phyloP scores from a whole-genome alignment of 1,140 invertebrate species.

The Cryptotermes secundus region DNA sequence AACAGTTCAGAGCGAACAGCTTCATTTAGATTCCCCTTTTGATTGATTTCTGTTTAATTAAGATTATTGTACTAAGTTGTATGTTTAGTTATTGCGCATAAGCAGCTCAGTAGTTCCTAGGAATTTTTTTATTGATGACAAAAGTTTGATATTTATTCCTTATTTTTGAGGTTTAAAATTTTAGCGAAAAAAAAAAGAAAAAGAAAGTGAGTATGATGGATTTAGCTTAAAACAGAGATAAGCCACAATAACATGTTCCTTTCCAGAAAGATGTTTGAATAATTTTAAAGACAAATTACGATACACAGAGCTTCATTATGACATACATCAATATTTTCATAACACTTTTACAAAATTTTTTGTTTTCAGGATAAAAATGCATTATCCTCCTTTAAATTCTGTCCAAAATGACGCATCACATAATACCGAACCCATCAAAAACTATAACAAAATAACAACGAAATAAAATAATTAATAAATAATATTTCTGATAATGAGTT shows the following conservation, averaged over 20 bases:
- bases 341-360: neutral
- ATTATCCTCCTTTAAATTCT: constrained; percentile 1
- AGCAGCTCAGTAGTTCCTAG: neutral
- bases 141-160: neutral
- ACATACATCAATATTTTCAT: neutral
- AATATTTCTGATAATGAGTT: neutral
- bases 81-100: neutral
- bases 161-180: constrained; percentile 2
- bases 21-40: constrained; percentile 38
- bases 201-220: neutral
- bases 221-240: neutral
- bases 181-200: neutral
- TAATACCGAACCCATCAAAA: neutral
- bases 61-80: neutral
- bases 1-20: constrained; percentile 30
- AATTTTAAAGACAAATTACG: neutral
- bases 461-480: neutral
- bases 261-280: neutral
- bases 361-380: neutral
- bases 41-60: constrained; percentile 15
- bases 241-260: neutral
- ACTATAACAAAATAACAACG: neutral
- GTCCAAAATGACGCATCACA: neutral
- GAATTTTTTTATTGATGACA: neutral
- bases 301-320: neutral